phyloP scores from a whole-genome alignment of 2,888 invertebrate genomes.

The Apoda limacodes region DNA sequence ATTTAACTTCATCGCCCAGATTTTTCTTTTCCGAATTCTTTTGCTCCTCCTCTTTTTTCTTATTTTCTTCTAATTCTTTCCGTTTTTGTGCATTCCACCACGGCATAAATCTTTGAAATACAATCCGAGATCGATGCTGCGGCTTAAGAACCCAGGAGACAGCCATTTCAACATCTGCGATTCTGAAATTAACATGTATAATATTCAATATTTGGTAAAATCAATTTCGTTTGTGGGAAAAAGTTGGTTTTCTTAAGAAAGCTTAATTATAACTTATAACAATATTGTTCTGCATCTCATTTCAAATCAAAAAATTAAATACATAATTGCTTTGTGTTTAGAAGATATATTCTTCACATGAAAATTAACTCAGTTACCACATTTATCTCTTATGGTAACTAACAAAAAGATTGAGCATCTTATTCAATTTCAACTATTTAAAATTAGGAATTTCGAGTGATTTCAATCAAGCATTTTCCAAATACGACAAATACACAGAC shows the following conservation, averaged over 20 bases:
- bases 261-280: slow-evolving; percentile 14
- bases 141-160: slow-evolving; percentile 63
- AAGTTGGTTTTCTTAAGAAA: neutral
- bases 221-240: neutral
- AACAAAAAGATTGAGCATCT: too few relatives aligned
- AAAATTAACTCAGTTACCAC: too few relatives aligned
- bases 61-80: slow-evolving; percentile 45
- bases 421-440: too few relatives aligned
- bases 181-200: slow-evolving; percentile 37
- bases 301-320: neutral
- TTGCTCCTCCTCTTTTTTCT: slow-evolving; percentile 26
- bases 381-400: too few relatives aligned
- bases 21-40: slow-evolving; percentile 9
- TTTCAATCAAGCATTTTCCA: too few relatives aligned
- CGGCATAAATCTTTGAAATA: slow-evolving; percentile 64
- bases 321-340: neutral
- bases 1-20: slow-evolving; percentile 7
- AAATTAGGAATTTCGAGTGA: too few relatives aligned
- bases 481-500: too few relatives aligned
- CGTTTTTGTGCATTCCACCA: slow-evolving; percentile 55
- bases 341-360: too few relatives aligned
- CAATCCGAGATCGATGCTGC: slow-evolving; percentile 56
- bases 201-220: neutral
- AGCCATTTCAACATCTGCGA: slow-evolving; percentile 56
- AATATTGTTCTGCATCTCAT: neutral